Evolutionary conservation across 1,140 invertebrate genomes (phyloP).

Genomic region (Heterodera schachtii): DNA sequence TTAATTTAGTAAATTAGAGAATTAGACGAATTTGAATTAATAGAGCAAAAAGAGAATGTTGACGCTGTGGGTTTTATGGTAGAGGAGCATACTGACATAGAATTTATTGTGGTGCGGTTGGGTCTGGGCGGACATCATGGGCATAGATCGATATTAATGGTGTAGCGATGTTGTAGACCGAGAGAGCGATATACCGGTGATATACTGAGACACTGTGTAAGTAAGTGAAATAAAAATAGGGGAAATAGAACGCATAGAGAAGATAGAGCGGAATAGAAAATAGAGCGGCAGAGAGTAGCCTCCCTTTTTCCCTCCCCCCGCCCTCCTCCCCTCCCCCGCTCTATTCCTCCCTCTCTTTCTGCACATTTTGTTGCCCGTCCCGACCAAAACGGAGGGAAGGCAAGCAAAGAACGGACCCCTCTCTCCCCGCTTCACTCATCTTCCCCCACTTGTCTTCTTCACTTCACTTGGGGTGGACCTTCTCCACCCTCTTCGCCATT

Average conservation of each 20-base stretch:
- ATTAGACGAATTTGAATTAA: neutral
- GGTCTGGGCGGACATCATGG: slow-evolving; percentile 8
- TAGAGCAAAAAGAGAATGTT: neutral
- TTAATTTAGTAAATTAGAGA: too few species aligned
- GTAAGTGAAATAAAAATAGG: neutral
- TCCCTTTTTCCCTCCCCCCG: neutral
- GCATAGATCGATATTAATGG: slow-evolving; percentile 12
- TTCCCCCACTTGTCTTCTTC: too few species aligned
- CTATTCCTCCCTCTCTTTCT: too few species aligned
- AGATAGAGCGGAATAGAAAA: neutral
- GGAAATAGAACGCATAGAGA: slow-evolving; percentile 4
- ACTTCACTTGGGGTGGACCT: too few species aligned
- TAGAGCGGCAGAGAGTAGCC: slow-evolving; percentile 11
- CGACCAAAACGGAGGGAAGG: neutral
- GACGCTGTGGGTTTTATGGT: neutral
- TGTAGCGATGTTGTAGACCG: neutral
- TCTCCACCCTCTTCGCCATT: too few species aligned
- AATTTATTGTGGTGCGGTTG: neutral
- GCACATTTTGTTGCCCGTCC: neutral
- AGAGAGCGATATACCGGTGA: neutral
- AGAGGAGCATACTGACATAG: slow-evolving; percentile 5
- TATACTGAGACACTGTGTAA: neutral
- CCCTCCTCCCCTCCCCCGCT: neutral
- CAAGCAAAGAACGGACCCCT: too few species aligned
- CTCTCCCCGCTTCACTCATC: too few species aligned